Conservation (phyloP, 2,797 vertebrate species). For the Aeoliscus strigatus region DNA sequence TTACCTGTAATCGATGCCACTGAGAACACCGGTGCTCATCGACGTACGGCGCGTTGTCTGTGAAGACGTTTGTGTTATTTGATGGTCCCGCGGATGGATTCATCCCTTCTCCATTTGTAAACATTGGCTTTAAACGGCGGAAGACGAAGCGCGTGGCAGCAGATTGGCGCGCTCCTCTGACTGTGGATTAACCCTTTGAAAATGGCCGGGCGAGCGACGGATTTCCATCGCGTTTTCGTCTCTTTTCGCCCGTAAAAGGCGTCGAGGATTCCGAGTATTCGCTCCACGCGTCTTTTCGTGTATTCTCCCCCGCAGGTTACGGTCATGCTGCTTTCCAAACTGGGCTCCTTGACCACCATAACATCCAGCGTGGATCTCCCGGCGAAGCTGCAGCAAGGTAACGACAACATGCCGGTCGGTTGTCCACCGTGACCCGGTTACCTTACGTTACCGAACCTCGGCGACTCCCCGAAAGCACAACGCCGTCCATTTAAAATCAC, state of each 20-base stretch:
- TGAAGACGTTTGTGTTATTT: neutral
- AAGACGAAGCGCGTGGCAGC: neutral
- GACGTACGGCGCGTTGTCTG: rapidly evolving
- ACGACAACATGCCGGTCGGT: neutral
- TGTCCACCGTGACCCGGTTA: neutral
- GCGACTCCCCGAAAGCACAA: too few relatives aligned
- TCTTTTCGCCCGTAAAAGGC: neutral
- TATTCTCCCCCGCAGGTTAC: slow-evolving; percentile 30
- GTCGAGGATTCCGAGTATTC: too few relatives aligned
- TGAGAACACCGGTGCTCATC: rapidly evolving
- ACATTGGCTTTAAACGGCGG: slow-evolving; percentile 9
- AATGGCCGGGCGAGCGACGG: neutral
- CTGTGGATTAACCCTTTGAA: too few relatives aligned
- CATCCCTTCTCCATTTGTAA: slow-evolving; percentile 1
- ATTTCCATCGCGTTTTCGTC: neutral
- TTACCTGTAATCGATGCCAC: rapidly evolving
- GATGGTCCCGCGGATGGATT: slow-evolving; percentile 33
- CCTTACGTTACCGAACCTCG: neutral
- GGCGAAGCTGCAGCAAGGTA: slow-evolving; percentile 89
- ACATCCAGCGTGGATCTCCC: slow-evolving; percentile 84
- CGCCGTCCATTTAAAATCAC: too few relatives aligned
- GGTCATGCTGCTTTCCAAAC: slow-evolving; percentile 89
- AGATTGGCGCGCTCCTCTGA: slow-evolving; percentile 4
- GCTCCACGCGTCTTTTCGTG: neutral
- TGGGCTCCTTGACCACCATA: slow-evolving; percentile 85